These are phyloP conservation scores for Margarornis squamiger DNA, from an alignment of 2,797 vertebrate genomes.

Conservation along the genomic window DNA sequence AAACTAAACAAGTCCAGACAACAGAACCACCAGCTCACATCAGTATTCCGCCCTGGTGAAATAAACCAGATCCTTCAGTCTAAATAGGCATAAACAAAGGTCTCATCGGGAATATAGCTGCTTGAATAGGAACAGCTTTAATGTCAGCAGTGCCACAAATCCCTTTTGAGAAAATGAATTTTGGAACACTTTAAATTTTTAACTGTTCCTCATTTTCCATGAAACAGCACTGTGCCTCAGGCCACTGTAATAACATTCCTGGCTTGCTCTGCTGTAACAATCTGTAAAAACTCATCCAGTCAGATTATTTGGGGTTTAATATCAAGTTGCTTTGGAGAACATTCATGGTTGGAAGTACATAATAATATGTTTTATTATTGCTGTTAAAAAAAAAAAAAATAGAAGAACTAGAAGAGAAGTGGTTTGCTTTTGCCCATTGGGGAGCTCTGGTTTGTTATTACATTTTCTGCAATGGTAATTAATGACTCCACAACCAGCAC, in stretches of 20 bases:
- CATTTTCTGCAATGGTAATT: constrained; percentile 22
- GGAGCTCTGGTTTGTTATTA: constrained; percentile 36
- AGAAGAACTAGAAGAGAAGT: neutral
- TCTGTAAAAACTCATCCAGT: constrained; percentile 41
- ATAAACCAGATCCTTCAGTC: neutral
- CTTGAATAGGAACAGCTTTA: neutral
- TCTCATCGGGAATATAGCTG: neutral
- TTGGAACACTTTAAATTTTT: constrained; percentile 4
- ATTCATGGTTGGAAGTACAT: constrained; percentile 12
- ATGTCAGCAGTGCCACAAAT: constrained; percentile 13
- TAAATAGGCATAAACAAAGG: neutral
- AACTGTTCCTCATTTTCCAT: neutral
- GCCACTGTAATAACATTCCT: constrained; percentile 28
- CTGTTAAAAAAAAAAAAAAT: neutral
- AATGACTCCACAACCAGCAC: constrained; percentile 20
- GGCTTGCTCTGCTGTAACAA: constrained; percentile 14
- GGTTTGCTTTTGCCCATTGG: constrained; percentile 22
- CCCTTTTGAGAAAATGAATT: constrained; percentile 33
- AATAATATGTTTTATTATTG: constrained; percentile 19
- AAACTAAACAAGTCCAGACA: neutral
- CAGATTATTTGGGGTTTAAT: constrained; percentile 40
- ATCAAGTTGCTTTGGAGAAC: constrained; percentile 46
- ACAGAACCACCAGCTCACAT: neutral
- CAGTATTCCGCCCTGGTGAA: neutral
- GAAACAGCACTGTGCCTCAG: neutral